Evolutionary conservation across 2,113 vertebrate genomes (phyloP), one percentile per base, ranked within the genome.

Genomic region (Calyptommatus sinebrachiatus): DNA sequence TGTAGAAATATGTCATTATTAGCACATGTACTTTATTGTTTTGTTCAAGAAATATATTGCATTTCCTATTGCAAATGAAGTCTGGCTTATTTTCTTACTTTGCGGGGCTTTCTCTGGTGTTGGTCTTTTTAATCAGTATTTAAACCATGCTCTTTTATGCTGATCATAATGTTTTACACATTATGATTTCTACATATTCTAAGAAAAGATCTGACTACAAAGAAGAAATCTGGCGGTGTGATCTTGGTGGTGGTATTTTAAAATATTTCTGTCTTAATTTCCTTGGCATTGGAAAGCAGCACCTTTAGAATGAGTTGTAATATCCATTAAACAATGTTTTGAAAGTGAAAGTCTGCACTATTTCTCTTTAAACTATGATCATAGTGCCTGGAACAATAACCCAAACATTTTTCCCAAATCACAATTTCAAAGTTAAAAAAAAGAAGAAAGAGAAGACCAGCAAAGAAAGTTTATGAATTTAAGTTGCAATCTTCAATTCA

Each of bases 241-340:
- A 53, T 16, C 53, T 18, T 57, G 53, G 50, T 75, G 66, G 66
- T 69, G 67, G 66, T 81, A 69, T 41, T 35, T 75, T 21, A 75
- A 29, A 35, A 46, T 26, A 21, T 48, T 75, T 75, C 53, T 75
- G 35, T 24, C 41, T 72, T 71, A 16, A 31, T 76, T 69, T 76
- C 66, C 53, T 76, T 81, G 79, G 50, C 62, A 65, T 50, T 61
- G 4, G 69, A 70, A 65, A 81, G 79, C 73, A 70, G 53, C 79
- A 81, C 79, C 79, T 62, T 81, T 81, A 81, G 63, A 60, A 76
- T 71, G 50, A 11, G 72, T 29, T 26, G 61, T 20, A 75, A 61
- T 61, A 31, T 31, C 62, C 29, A 60, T 9, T 65, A 57, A 81
- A 74, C 41, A 65, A 35, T 53, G 4, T 6, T n/a, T 45, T 68